These are phyloP conservation scores for Calliscelio sp. DNA, from an alignment of 2,888 invertebrate genomes.

Conservation along the genomic window DNA sequence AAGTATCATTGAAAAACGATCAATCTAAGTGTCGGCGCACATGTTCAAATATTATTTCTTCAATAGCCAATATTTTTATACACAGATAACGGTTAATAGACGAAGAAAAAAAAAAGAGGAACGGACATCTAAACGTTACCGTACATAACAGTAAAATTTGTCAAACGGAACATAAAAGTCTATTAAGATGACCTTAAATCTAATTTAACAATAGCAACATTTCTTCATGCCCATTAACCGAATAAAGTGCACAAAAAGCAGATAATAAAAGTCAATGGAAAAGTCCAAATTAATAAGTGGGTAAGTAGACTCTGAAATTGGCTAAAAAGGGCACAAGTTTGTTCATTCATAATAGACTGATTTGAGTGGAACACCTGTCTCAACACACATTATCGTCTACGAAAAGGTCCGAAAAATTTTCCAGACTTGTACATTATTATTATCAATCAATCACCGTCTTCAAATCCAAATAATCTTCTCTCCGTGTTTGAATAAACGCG, in stretches of 20 bases:
- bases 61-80: background rate
- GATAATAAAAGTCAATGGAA: no score
- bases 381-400: slow-evolving; percentile 15
- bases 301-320: no score
- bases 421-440: background rate
- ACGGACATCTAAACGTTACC: slow-evolving; percentile 47
- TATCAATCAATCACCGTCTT: slow-evolving; percentile 43
- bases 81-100: slow-evolving; percentile 43
- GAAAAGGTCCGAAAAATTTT: slow-evolving; percentile 26
- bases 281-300: no score
- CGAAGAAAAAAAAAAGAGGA: no score
- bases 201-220: background rate
- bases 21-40: slow-evolving; percentile 7
- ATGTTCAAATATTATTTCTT: slow-evolving; percentile 37
- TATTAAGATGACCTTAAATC: background rate
- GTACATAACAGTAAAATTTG: slow-evolving; percentile 56
- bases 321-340: no score
- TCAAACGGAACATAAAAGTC: slow-evolving; percentile 43
- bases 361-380: slow-evolving; percentile 17
- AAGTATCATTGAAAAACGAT: background rate
- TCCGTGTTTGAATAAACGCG: background rate
- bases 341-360: no score
- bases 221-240: no score
- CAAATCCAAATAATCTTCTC: slow-evolving; percentile 21
- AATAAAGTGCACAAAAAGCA: no score